Conservation (phyloP, 2,113 vertebrate species). For the Rhea americana region DNA sequence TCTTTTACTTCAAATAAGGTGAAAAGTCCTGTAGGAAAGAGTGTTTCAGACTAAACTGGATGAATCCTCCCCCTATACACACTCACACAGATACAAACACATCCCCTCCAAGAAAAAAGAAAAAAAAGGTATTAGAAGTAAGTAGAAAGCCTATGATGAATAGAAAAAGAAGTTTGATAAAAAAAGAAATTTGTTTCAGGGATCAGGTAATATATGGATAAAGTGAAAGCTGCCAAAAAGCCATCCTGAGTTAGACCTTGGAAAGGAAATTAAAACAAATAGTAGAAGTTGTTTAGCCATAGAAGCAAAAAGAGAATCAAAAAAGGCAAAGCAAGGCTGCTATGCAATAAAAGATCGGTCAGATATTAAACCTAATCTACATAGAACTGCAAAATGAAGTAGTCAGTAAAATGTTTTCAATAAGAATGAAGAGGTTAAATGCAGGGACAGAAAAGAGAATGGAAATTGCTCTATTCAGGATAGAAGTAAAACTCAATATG, state of each 20-base stretch:
- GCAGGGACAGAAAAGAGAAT: not conserved
- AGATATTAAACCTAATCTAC: conserved; percentile 24
- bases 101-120: not conserved
- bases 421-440: conserved; percentile 17
- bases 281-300: conserved; percentile 31
- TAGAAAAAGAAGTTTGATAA: not conserved
- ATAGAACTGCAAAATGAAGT: not conserved
- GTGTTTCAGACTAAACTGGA: not conserved
- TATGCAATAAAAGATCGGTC: not conserved
- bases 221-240: conserved; percentile 40
- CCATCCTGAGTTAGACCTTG: conserved; percentile 30
- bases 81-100: not conserved
- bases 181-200: not conserved
- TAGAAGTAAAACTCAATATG: not conserved
- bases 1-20: not conserved
- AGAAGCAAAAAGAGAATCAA: conserved; percentile 22
- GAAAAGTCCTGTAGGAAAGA: not conserved
- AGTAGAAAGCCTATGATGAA: conserved; percentile 8
- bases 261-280: conserved; percentile 59
- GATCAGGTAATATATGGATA: conserved; percentile 41
- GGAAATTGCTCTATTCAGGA: not conserved
- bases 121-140: not conserved
- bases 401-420: conserved; percentile 1
- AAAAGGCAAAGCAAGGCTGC: conserved; percentile 2
- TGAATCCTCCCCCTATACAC: not conserved